These are phyloP conservation scores for Carettochelys insculpta DNA, from an alignment of 2,113 vertebrate species.

Conservation along the genomic window DNA sequence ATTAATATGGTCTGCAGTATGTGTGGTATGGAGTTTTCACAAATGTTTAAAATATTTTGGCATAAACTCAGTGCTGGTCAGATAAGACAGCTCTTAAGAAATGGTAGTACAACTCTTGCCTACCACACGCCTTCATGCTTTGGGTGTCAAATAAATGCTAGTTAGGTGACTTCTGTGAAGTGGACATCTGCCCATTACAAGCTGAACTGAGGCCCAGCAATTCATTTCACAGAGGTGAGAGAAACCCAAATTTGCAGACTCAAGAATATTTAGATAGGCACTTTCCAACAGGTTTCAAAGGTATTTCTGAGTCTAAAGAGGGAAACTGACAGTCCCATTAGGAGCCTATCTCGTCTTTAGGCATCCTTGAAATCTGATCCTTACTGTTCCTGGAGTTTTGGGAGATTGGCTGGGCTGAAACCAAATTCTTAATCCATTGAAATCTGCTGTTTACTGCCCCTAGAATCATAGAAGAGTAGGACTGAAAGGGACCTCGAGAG, in stretches of 20 bases:
- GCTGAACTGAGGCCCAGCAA: neutral
- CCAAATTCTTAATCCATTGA: neutral
- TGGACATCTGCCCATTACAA: neutral
- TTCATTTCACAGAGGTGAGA: neutral
- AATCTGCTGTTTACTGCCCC: neutral
- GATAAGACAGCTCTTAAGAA: neutral
- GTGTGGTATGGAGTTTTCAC: neutral
- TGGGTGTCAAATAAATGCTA: neutral
- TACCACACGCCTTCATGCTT: neutral
- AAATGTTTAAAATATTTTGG: neutral
- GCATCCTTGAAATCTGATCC: conserved; percentile 5
- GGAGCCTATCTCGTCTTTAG: neutral
- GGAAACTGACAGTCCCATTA: neutral
- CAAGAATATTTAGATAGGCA: neutral
- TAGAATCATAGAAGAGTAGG: too few relatives aligned
- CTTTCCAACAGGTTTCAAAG: neutral
- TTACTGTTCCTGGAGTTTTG: neutral
- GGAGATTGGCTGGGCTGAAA: conserved; percentile 8
- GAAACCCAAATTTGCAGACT: neutral
- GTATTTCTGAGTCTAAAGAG: neutral
- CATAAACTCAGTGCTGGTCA: neutral
- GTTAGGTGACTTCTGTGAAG: neutral
- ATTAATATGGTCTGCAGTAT: neutral
- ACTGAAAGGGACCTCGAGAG: too few relatives aligned
- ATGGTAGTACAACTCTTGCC: neutral